Evolutionary conservation across 2,113 vertebrate species (phyloP), one percentile per base, ranked within the genome.

Genomic region (Mus pahari): DNA sequence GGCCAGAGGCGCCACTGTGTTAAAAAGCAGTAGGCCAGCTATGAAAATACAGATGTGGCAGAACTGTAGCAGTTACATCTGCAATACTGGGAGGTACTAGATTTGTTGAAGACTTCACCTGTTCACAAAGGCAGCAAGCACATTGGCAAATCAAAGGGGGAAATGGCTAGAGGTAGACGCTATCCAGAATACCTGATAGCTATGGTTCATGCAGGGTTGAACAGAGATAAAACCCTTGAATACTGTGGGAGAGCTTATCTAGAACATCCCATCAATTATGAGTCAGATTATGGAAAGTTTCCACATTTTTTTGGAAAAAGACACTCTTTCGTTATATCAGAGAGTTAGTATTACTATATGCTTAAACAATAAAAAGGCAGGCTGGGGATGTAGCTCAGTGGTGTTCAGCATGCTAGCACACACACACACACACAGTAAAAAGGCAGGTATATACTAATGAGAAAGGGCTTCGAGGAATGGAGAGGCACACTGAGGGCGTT

Each of bases 161-260:
- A 91, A 96, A 70, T 55, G 39, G 11, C 3, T 81, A 45, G 73
- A 97, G 62, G 74, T 55, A 94, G 94, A 58, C 92, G 86, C 81
- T 28, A 62, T 39, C 39, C 39, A 16, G 22, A 90, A 86, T 5
- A 70, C 22, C 6, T 20, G 20, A 78, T 0, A 12, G 22, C 8
- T 39, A 58, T 62, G 9, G 79, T 94, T 75, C 87, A 39, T 16
- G 2, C n/a, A 89, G 66, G 84, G 39, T 4, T 70, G 48, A 74
- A 90, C 8, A 90, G 22, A 19, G 7, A 10, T 8, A 48, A 19
- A 89, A 90, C 20, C 28, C 48, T 55, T 86, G n/a, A 84, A 48
- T 42, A 96, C 5, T 62, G 55, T 3, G 33, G 33, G 10, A 33
- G 31, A 71, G 17, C 39, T 62, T 74, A 78, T 28, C 28, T 77